These are phyloP conservation scores for Ceratoteleas bidentatus DNA, from an alignment of 1,140 invertebrate genomes.

Conservation along the genomic window DNA sequence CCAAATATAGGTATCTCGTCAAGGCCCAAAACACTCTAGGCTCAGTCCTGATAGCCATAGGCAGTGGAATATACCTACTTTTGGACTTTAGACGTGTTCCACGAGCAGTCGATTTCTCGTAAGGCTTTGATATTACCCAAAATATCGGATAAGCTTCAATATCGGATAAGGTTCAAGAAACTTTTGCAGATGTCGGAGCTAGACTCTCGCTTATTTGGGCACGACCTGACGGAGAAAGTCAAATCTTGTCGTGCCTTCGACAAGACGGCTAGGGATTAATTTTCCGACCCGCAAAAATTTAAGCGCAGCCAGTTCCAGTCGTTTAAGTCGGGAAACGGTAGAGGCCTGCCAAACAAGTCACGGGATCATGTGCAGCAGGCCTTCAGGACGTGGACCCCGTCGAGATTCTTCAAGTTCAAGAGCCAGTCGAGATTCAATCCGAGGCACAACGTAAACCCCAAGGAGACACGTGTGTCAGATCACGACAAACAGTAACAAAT, in stretches of 20 bases:
- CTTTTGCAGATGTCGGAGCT: conserved; percentile 1
- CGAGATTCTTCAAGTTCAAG: conserved; percentile 12
- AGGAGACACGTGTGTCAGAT: not conserved
- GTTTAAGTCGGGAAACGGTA: conserved; percentile 18
- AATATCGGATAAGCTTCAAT: conserved; percentile 9
- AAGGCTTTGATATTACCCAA: conserved; percentile 22
- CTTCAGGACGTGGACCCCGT: conserved; percentile 1
- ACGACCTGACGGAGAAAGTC: conserved; percentile 20
- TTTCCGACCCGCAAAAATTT: conserved; percentile 1
- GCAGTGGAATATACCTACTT: conserved; percentile 5
- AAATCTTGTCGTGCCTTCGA: conserved; percentile 11
- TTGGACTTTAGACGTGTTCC: conserved; percentile 4
- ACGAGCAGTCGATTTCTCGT: conserved; percentile 14
- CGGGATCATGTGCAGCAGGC: conserved; percentile 16
- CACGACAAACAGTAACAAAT: not conserved
- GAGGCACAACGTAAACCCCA: not conserved
- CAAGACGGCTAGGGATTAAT: conserved; percentile 1
- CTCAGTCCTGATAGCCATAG: conserved; percentile 18
- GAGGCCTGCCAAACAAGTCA: conserved; percentile 21
- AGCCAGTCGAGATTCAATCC: conserved; percentile 8
- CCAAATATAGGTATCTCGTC: conserved; percentile 7
- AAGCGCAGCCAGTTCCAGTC: not conserved
- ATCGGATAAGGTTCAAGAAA: conserved; percentile 12
- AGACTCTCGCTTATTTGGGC: conserved; percentile 13
- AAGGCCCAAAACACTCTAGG: conserved; percentile 6